These are phyloP conservation scores for Stomatorhinus ivindoensis DNA, from an alignment of 2,113 vertebrate species.

Conservation along the genomic window DNA sequence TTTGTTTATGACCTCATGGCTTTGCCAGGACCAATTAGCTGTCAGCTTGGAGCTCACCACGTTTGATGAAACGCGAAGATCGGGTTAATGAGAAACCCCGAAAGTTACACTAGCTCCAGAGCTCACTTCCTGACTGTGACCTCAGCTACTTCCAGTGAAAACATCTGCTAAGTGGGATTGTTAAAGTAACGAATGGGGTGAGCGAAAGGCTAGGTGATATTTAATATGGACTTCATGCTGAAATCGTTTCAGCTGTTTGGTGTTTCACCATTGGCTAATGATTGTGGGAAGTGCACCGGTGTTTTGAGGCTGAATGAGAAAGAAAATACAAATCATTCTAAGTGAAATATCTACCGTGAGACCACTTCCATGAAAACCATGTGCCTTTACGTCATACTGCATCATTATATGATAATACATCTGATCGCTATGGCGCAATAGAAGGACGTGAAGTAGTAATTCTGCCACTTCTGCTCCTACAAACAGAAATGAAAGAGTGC, in stretches of 20 bases:
- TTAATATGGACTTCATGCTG: constrained; percentile 27
- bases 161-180: constrained; percentile 33
- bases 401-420: not conserved
- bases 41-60: not conserved
- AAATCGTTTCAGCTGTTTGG: constrained; percentile 20
- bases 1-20: not conserved
- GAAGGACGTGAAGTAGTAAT: not conserved
- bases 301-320: not conserved
- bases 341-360: not conserved
- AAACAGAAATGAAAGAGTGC: not conserved
- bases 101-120: not conserved
- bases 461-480: not conserved
- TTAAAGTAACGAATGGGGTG: constrained; percentile 35
- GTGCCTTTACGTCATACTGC: not conserved
- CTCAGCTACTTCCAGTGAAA: constrained; percentile 32
- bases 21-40: constrained; percentile 10
- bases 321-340: constrained; percentile 4
- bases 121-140: constrained; percentile 10
- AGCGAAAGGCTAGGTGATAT: constrained; percentile 26
- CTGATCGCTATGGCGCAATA: not conserved
- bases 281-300: not conserved
- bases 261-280: constrained; percentile 15
- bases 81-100: constrained; percentile 9
- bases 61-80: constrained; percentile 13
- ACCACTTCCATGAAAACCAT: not conserved